Percentiles rank a stretch among this genome's conserved stretches.
These are phyloP conservation scores for Amiota minor DNA, from an alignment of 2,888 invertebrate genomes.

Conservation along the genomic window DNA sequence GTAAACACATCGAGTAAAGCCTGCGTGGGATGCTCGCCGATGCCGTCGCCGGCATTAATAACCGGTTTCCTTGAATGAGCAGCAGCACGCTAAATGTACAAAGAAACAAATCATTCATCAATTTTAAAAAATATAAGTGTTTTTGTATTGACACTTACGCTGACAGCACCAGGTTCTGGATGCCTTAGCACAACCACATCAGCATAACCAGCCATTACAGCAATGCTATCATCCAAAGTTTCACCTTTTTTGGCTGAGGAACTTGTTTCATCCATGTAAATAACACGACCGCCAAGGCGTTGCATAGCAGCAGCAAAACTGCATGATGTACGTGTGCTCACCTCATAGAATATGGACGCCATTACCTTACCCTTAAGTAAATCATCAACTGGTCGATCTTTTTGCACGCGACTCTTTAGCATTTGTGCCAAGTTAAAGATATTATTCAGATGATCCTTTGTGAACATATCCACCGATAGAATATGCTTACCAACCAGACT, in stretches of 20 bases:
- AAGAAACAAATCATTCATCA: background rate
- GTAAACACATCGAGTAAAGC: conserved; percentile 98
- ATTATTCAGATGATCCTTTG: conserved; percentile 90
- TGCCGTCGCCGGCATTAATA: conserved; percentile 98
- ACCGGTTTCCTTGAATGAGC: conserved; percentile 89
- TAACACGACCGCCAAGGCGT: conserved; percentile 93
- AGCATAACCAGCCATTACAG: conserved; percentile 91
- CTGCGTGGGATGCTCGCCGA: conserved; percentile 98
- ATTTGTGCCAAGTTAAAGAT: conserved; percentile 95
- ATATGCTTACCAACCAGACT: conserved; percentile 83
- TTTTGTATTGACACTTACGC: conserved; percentile 76
- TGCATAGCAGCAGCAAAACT: conserved; percentile 98
- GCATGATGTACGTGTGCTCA: conserved; percentile 95
- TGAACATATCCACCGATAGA: conserved; percentile 88
- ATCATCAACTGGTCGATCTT: conserved; percentile 88
- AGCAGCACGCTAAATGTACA: conserved; percentile 81
- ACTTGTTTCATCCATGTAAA: conserved; percentile 89
- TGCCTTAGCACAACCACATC: conserved; percentile 96
- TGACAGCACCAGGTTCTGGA: conserved; percentile 92
- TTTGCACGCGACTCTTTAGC: conserved; percentile 86
- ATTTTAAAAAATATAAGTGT: background rate
- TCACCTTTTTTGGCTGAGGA: conserved; percentile 98
- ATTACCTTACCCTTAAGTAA: conserved; percentile 93
- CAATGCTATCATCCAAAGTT: conserved; percentile 89
- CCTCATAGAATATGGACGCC: conserved; percentile 98